These are phyloP conservation scores for Acanthopagrus latus DNA, from an alignment of 2,797 vertebrate genomes.

Conservation along the genomic window DNA sequence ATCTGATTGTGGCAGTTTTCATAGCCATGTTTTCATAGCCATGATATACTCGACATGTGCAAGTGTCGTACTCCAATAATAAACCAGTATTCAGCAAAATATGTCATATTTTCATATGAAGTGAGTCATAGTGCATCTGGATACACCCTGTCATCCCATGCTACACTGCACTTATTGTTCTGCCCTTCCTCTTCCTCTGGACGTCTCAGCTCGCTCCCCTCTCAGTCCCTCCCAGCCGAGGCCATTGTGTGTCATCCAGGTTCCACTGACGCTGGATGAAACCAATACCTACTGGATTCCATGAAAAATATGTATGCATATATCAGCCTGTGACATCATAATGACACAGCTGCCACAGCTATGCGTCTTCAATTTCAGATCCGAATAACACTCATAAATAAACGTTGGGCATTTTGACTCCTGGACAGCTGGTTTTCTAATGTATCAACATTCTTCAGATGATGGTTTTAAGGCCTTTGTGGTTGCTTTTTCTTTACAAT, in stretches of 20 bases:
- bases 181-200: conserved; percentile 43
- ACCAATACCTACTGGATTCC: conserved; percentile 81
- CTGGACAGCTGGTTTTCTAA: conserved; percentile 86
- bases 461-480: conserved; percentile 77
- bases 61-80: background rate
- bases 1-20: too few relatives aligned
- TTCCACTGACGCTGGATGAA: conserved; percentile 76
- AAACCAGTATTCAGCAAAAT: conserved; percentile 12
- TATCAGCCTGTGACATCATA: conserved; percentile 81
- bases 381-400: conserved; percentile 83
- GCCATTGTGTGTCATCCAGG: conserved; percentile 63
- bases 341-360: conserved; percentile 86
- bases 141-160: conserved; percentile 28
- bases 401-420: conserved; percentile 80
- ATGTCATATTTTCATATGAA: conserved; percentile 29
- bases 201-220: conserved; percentile 29
- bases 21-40: background rate
- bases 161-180: conserved; percentile 39
- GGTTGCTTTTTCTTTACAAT: conserved; percentile 63
- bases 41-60: background rate
- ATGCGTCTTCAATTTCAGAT: conserved; percentile 85
- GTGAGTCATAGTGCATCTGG: conserved; percentile 42
- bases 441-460: conserved; percentile 76
- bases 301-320: conserved; percentile 63
- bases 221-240: conserved; percentile 27